A percentile compares a stretch with the other conserved stretches of the same genome.
Evolutionary conservation across 1,140 invertebrate species (phyloP).

Genomic region (Drosophila sechellia): DNA sequence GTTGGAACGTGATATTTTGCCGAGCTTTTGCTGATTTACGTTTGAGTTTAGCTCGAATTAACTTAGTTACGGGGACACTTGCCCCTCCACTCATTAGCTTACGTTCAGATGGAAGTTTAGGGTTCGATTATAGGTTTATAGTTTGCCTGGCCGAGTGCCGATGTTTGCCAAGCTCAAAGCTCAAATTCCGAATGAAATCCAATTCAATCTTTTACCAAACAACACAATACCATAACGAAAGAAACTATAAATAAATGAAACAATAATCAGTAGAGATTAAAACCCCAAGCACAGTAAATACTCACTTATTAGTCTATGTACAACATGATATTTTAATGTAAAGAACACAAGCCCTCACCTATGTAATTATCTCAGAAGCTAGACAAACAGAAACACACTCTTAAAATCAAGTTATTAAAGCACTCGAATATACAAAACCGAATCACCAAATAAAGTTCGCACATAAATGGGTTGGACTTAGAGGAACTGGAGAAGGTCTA

Average conservation of each 20-base stretch:
- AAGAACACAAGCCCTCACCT: conserved; percentile 25
- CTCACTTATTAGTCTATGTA: conserved; percentile 39
- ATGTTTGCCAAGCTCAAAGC: conserved; percentile 46
- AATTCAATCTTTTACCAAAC: background rate
- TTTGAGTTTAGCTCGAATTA: conserved; percentile 46
- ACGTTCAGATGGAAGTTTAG: conserved; percentile 17
- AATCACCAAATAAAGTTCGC: conserved; percentile 63
- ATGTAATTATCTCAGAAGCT: conserved; percentile 66
- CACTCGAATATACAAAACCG: conserved; percentile 21
- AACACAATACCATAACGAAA: background rate
- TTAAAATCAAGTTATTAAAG: conserved; percentile 17
- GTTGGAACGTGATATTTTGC: conserved; percentile 79
- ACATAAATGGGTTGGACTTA: conserved; percentile 10
- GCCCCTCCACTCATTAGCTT: conserved; percentile 18
- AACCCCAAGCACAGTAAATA: conserved; percentile 35
- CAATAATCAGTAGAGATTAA: conserved; percentile 14
- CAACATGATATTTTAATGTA: conserved; percentile 51
- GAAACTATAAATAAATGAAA: background rate
- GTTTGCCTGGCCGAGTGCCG: conserved; percentile 29
- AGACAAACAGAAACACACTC: conserved; percentile 23
- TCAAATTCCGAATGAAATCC: conserved; percentile 1
- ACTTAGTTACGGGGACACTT: conserved; percentile 45
- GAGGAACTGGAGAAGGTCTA: conserved; percentile 33
- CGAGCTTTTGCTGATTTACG: conserved; percentile 60
- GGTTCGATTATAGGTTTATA: conserved; percentile 21